Base-by-base conservation (phyloP, 2,888 invertebrate species). In the Napeogenes inachia region DNA sequence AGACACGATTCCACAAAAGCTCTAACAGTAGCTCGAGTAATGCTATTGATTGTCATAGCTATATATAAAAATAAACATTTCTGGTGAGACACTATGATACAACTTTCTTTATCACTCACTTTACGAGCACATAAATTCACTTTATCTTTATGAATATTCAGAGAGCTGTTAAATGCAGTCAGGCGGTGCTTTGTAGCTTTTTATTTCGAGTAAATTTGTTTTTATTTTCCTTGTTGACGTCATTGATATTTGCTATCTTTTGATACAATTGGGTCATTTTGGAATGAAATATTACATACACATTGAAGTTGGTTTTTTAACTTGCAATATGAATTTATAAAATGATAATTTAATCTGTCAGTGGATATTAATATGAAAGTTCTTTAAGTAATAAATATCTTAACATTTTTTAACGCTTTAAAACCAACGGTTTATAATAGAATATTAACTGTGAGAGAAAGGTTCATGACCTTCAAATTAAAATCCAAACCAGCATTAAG, bases 101-200 rank as follows among this genome's bases (percentile, higher is more conserved):
- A 76, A 80, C 68, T 78, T 81, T 80, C 81, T 82, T 81, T 82
- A 81, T 82, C 80, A 65, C 66, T 54, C 73, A 71, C 75, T 85
- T 85, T 85, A 85, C 79, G 85, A 80, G 78, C 74, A 71, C 77
- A 84, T 86, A 85, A 86, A 85, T 87, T 84, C 73, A 73, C 75
- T 84, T 85, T 84, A 85, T 85, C 84, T 85, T 84, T 83, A 84
- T 87, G 85, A 85, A 86, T 87, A 86, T 87, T 86, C 82, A 84
- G 74, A 65, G 66, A 71, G 72, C 73, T 68, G 67, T 66, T 68
- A 65, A 68, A 64, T 68, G 67, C 70, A 68, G 66, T 60, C 63
- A 59, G 63, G 33, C 63, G 67, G 58, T 63, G 63, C 64, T 65
- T 66, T 61, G 66, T 61, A 55, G 59, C 63, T 60, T 61, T 65